A percentile compares a stretch with the other conserved stretches of the same genome.
Evolutionary conservation across 2,797 vertebrate genomes (phyloP).

Genomic region (Labroides dimidiatus): DNA sequence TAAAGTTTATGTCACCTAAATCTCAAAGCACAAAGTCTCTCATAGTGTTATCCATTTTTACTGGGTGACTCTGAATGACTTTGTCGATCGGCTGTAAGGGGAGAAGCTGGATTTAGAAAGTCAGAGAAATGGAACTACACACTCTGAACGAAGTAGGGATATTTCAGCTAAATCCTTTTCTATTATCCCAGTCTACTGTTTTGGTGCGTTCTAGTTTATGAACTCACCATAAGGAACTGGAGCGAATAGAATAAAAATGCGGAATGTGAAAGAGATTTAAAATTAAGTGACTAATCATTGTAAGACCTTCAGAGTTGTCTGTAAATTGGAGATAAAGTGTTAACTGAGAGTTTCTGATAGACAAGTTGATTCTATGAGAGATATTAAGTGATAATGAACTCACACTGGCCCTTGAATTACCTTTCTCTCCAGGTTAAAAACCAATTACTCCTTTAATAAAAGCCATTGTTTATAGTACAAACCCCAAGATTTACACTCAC

Average conservation of each 20-base stretch:
- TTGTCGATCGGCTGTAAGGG: too few relatives aligned
- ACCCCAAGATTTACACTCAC: too few relatives aligned
- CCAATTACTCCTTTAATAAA: too few relatives aligned
- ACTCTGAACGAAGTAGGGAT: too few relatives aligned
- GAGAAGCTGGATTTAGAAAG: constrained; percentile 1
- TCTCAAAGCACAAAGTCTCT: too few relatives aligned
- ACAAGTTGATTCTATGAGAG: background rate
- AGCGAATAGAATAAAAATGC: background rate
- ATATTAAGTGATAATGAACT: too few relatives aligned
- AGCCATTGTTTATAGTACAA: too few relatives aligned
- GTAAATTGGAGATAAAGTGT: constrained; percentile 6
- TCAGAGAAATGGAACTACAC: background rate
- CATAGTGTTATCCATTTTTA: background rate
- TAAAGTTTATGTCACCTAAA: too few relatives aligned
- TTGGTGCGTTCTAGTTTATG: constrained; percentile 6
- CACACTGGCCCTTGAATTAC: too few relatives aligned
- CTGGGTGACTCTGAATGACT: too few relatives aligned
- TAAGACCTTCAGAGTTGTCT: background rate
- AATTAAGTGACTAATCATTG: constrained; percentile 14
- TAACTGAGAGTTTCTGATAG: background rate
- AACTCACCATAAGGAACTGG: background rate
- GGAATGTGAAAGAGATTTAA: background rate
- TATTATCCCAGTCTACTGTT: background rate
- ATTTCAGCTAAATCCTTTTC: background rate
- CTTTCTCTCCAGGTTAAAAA: too few relatives aligned